Evolutionary conservation across 2,888 invertebrate genomes (phyloP).

Genomic region (Eumerus sabulonum): DNA sequence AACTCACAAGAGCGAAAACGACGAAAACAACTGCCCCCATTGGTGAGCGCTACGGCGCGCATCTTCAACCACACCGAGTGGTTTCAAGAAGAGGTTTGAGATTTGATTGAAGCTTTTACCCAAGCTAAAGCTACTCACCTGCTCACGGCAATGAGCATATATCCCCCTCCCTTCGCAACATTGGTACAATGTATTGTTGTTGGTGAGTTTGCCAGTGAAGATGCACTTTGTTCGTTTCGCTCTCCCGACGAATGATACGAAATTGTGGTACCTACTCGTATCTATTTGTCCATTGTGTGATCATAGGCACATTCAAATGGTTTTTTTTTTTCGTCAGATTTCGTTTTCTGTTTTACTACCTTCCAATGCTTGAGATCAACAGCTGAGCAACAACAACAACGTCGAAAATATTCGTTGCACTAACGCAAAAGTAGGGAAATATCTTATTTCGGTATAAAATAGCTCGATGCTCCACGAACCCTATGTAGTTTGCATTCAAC

Average conservation of each 20-base stretch:
- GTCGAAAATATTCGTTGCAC: slow-evolving; percentile 41
- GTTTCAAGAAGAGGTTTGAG: slow-evolving; percentile 14
- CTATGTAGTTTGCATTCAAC: slow-evolving; percentile 76
- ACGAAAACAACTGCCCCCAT: not conserved
- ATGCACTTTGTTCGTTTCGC: slow-evolving; percentile 48
- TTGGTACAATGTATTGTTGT: slow-evolving; percentile 8
- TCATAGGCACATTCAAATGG: slow-evolving; percentile 41
- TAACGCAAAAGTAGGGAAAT: slow-evolving; percentile 62
- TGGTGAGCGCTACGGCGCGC: slow-evolving; percentile 36
- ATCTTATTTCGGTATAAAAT: slow-evolving; percentile 75
- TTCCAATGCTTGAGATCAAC: slow-evolving; percentile 35
- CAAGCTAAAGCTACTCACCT: slow-evolving; percentile 64
- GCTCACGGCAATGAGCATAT: slow-evolving; percentile 41
- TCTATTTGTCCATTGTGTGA: slow-evolving; percentile 7
- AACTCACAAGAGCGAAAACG: too few species aligned
- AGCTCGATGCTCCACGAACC: slow-evolving; percentile 73
- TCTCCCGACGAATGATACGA: slow-evolving; percentile 25
- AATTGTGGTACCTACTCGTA: not conserved
- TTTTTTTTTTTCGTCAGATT: slow-evolving; percentile 10
- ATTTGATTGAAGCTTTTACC: slow-evolving; percentile 23
- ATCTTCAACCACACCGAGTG: slow-evolving; percentile 22
- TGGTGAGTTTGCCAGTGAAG: slow-evolving; percentile 53
- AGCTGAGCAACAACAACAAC: slow-evolving; percentile 69
- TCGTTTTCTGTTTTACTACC: slow-evolving; percentile 7
- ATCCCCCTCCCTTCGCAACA: slow-evolving; percentile 13